Base-by-base conservation (phyloP, 2,888 invertebrate species). In the Saturnia pavonia region DNA sequence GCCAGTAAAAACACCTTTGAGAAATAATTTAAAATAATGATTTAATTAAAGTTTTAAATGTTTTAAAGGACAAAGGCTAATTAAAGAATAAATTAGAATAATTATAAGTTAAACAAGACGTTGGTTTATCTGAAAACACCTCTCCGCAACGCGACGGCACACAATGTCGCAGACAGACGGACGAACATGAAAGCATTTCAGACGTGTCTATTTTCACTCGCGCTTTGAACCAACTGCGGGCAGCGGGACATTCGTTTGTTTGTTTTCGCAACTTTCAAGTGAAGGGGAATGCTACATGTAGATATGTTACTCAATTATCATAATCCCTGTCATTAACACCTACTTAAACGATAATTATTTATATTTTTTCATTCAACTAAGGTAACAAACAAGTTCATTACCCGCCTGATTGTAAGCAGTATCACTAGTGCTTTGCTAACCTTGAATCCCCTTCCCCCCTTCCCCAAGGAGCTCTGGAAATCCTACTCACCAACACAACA, bases 161-260 rank as follows among this genome's bases (percentile, higher is more conserved):
- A 77, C 75, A 77, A 80, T 85, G 87, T 85, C 87, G 85, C 83
- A 80, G 83, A 81, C 84, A 82, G 79, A 78, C 82, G 75, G 83
- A 82, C 85, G 79, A 86, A 91, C 92, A 89, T 91, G 88, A 92
- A 93, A 93, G 92, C 91, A 87, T 86, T 89, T 86, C 88, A 85
- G 86, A 89, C 86, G 87, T 81, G 83, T 92, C 93, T 93, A 93
- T 93, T 93, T 93, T 87, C 84, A 88, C 85, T 77, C 91, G 84
- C 91, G 84, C 91, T 92, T 92, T 91, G 91, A 91, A 87, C 84
- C 82, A 83, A 77, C 82, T 78, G 81, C 75, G 76, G 77, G 77
- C 82, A 78, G 81, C 75, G 76, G 77, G 77, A 80, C 81, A 82
- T 85, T 83, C 80, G 83, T 85, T 89, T 91, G 87, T 91, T 92